Evolutionary conservation across 2,113 vertebrate genomes (phyloP), one percentile per base, ranked within the genome.

Genomic region (Misgurnus anguillicaudatus): DNA sequence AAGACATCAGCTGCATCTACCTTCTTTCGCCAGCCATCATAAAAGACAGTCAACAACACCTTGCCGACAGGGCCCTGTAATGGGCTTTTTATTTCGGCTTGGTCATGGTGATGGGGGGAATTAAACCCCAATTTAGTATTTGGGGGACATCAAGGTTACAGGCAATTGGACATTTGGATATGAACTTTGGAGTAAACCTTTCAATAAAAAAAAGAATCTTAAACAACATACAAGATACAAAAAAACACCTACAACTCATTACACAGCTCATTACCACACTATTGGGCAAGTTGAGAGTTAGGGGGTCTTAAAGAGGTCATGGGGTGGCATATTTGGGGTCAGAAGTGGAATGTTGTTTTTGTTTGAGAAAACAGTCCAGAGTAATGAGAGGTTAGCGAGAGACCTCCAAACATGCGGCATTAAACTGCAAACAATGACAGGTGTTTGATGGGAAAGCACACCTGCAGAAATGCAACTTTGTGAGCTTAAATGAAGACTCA

Each of bases 71-170:
- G 57, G 88, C 89, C 83, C 83, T 38, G 87, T 91, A 88, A 91
- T 90, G 88, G 88, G 87, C 89, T 91, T 92, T 91, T 92, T 90
- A 92, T 93, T 93, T 92, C 88, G 16, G 85, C 90, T 91, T 89
- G 87, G 89, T 88, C 84, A 85, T 85, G 78, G 79, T 87, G 77
- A 89, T 87, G 82, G 80, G 84, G 83, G 80, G 86, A 90, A 92
- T 90, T 90, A 92, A 90, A 90, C 85, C 87, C 83, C 84, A 83
- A 84, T 90, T 89, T 88, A 86, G 87, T 86, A 86, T 88, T 88
- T 85, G 75, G 73, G 83, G 78, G 86, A 88, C 86, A 19, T 88
- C 88, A 93, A 93, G 92, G 92, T 91, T 91, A 31, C 24, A 31
- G 3, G 24, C 1, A 31, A 31, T 19, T 5, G 14, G 16, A 57